phyloP scores from a whole-genome alignment of 2,888 invertebrate species.

The Yponomeuta malinellus region DNA sequence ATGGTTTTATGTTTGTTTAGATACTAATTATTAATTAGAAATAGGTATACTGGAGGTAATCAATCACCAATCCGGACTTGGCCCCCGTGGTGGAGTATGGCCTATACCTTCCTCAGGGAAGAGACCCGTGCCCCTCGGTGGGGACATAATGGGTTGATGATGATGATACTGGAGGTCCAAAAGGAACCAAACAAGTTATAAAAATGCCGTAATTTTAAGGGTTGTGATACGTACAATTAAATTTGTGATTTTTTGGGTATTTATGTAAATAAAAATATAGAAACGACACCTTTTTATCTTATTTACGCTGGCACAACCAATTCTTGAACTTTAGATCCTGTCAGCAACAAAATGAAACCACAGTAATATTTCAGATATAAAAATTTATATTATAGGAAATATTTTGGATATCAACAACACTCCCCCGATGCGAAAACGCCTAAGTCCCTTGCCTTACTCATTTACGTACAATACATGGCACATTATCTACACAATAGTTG shows the following conservation, averaged over 20 bases:
- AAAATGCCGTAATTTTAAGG: constrained; percentile 26
- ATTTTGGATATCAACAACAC: constrained; percentile 72
- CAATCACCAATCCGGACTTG: too few relatives aligned
- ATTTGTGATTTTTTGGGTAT: constrained; percentile 56
- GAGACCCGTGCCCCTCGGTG: too few relatives aligned
- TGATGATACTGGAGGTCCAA: neutral
- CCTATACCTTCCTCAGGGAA: too few relatives aligned
- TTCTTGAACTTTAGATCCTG: too few relatives aligned
- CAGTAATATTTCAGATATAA: constrained; percentile 62
- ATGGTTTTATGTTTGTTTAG: too few relatives aligned
- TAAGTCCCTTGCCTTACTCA: constrained; percentile 13
- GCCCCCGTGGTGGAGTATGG: too few relatives aligned
- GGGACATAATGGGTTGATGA: too few relatives aligned
- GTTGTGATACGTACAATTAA: constrained; percentile 37
- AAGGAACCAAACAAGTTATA: constrained; percentile 4
- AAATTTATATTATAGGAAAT: constrained; percentile 76
- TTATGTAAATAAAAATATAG: constrained; percentile 35
- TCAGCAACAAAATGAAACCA: constrained; percentile 37
- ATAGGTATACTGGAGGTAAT: neutral
- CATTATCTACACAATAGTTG: constrained; percentile 27
- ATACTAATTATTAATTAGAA: too few relatives aligned
- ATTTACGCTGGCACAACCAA: neutral
- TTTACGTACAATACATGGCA: constrained; percentile 43
- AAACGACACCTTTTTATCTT: neutral
- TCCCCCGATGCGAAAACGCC: constrained; percentile 38